Evolutionary conservation across 1,140 invertebrate species (phyloP).

Genomic region (Acromyrmex heyeri): DNA sequence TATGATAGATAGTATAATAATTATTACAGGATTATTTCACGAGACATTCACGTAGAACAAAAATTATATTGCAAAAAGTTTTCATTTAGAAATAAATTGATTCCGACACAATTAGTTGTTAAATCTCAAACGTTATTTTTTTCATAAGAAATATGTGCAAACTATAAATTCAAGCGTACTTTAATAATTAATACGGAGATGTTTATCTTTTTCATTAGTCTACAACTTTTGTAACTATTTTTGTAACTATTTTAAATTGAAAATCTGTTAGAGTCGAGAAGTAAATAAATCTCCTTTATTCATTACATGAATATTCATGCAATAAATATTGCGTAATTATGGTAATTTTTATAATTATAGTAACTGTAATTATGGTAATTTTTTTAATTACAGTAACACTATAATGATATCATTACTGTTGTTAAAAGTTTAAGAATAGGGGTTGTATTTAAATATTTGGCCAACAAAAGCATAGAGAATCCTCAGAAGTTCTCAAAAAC

Average conservation of each 20-base stretch:
- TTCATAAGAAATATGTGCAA: neutral
- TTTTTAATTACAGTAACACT: no score
- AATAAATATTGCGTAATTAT: neutral
- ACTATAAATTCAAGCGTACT: neutral
- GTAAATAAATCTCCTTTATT: neutral
- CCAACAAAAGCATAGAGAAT: neutral
- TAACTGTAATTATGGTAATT: no score
- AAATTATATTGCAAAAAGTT: neutral
- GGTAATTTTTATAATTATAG: no score
- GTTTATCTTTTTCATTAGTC: neutral
- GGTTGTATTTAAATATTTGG: no score
- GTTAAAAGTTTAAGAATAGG: no score
- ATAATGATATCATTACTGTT: no score
- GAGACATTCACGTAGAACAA: neutral
- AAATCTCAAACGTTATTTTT: neutral
- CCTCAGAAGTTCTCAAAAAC: no score
- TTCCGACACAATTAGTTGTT: neutral
- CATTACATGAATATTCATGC: neutral
- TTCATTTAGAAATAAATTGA: neutral
- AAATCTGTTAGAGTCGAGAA: neutral
- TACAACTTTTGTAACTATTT: neutral
- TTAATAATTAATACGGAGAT: neutral
- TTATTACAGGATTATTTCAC: neutral
- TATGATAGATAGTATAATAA: neutral
- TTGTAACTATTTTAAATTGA: conserved; percentile 9